Evolutionary conservation across 2,888 invertebrate species (phyloP), one percentile per base, ranked within the genome.

Genomic region (Trichacis sp.): DNA sequence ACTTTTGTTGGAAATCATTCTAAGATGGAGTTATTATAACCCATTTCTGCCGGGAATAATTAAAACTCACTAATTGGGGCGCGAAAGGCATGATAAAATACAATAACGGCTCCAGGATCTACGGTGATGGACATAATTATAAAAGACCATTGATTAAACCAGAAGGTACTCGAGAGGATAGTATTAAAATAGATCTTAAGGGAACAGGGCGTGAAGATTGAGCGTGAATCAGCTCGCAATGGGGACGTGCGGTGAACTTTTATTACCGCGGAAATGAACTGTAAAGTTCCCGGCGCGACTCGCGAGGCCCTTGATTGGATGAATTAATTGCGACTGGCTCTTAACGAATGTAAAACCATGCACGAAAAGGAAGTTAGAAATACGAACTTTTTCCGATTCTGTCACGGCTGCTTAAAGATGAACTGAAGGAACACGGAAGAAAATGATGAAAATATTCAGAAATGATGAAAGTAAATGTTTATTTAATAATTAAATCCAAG

Each of bases 191-290:
- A 15, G 15, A 40, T 40, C 40, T 40, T 40, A 15, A 40, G 40
- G 40, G 40, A 40, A 14, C 40, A 40, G 15, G 40, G 40, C 14
- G 15, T 4, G 40, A 40, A 40, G 40, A 40, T 40, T 12, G 40
- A 40, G 15, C 40, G 12, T 40, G 40, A 40, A 40, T 40, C 40
- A 40, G 40, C 40, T 12, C 40, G 14, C 40, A 40, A 40, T 15
- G 40, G 12, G 40, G 40, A 15, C 40, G 15, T 40, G 40, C 40
- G 40, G 15, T 40, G 40, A 40, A 40, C 40, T 40, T 40, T 40
- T 40, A 40, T 40, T 15, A 40, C 40, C 14, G 1, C 40, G 40
- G 40, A 40, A 40, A 40, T 40, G 40, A 15, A 40, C 40, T 40
- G 40, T 40, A 15, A 40, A 40, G 40, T 40, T 40, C 12, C 40